Percentiles rank a stretch among this genome's conserved stretches.
Conservation (phyloP, 2,113 vertebrate genomes). For the Paralichthys olivaceus region DNA sequence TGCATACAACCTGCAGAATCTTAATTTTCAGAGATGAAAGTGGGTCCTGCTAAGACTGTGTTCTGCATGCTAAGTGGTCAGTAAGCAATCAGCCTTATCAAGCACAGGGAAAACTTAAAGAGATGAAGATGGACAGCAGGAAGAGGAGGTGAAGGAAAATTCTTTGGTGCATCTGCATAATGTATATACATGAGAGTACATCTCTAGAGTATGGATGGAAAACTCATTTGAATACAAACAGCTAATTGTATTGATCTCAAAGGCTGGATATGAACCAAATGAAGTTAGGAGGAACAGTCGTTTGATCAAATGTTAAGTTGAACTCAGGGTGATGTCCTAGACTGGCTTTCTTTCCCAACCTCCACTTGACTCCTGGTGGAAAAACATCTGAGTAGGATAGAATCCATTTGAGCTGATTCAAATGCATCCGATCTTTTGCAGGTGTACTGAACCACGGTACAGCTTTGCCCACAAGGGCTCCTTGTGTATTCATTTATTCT, state of each 20-base stretch:
- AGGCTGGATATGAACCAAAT: background rate
- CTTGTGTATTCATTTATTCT: conserved; percentile 72
- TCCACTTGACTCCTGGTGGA: background rate
- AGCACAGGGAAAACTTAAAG: background rate
- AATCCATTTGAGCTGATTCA: conserved; percentile 28
- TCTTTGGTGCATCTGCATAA: background rate
- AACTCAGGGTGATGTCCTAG: conserved; percentile 6
- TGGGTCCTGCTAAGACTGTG: background rate
- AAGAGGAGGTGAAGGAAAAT: background rate
- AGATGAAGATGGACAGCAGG: background rate
- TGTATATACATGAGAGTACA: background rate
- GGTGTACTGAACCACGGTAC: conserved; percentile 52
- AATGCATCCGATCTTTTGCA: conserved; percentile 66
- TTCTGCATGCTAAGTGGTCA: conserved; percentile 20
- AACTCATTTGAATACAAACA: background rate
- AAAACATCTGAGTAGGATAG: conserved; percentile 6
- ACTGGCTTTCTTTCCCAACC: background rate
- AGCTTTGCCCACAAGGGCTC: conserved; percentile 55
- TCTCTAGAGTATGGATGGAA: background rate
- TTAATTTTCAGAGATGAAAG: conserved; percentile 26
- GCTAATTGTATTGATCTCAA: background rate
- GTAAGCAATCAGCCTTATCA: background rate
- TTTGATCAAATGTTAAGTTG: background rate
- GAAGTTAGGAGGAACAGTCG: background rate
- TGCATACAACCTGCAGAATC: background rate